These are phyloP conservation scores for Leptonema lineaticorne DNA, from an alignment of 1,140 invertebrate genomes.

Conservation along the genomic window DNA sequence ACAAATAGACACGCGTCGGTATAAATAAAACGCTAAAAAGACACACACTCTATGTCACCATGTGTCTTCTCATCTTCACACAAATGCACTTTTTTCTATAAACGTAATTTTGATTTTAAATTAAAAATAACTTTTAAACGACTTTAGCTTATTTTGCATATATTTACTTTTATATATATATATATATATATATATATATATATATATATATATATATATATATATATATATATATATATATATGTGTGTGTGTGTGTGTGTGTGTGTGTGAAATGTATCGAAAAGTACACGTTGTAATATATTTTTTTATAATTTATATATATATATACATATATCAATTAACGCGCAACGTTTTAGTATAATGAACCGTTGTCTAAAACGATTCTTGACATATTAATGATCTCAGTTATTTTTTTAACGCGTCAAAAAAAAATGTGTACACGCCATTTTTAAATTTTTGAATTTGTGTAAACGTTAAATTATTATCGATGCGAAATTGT, in stretches of 20 bases:
- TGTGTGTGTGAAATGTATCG: too few species aligned
- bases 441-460: neutral
- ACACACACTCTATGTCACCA: neutral
- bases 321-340: neutral
- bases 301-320: too few species aligned
- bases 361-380: neutral
- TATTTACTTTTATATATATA: neutral
- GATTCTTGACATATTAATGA: constrained; percentile 8
- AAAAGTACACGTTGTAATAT: too few species aligned
- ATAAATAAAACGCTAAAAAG: constrained; percentile 16
- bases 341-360: neutral
- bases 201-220: neutral
- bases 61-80: too few species aligned
- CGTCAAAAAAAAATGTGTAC: too few species aligned
- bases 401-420: neutral
- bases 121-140: too few species aligned
- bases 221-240: neutral
- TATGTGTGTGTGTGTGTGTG: too few species aligned
- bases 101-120: too few species aligned
- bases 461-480: too few species aligned
- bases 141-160: too few species aligned
- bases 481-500: too few species aligned
- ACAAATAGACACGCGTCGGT: neutral
- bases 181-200: neutral
- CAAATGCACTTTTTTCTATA: too few species aligned